Evolutionary conservation across 2,113 vertebrate genomes (phyloP).

Genomic region (Hystrix brachyura): DNA sequence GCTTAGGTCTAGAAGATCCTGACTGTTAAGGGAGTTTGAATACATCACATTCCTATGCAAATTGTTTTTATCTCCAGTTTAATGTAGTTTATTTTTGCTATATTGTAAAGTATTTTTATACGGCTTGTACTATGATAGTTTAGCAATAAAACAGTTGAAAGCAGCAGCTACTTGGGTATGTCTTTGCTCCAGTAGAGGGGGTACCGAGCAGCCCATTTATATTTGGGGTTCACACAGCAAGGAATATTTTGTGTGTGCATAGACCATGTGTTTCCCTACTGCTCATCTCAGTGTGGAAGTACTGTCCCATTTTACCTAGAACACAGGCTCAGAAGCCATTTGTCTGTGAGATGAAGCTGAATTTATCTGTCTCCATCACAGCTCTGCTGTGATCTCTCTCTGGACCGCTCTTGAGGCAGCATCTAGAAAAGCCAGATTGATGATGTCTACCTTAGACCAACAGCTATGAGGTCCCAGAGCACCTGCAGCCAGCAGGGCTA

Average conservation of each 20-base stretch:
- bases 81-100: constrained; percentile 88
- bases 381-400: neutral
- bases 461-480: neutral
- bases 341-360: neutral
- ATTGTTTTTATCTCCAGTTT: constrained; percentile 87
- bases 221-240: fast-evolving
- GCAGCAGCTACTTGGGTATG: constrained; percentile 67
- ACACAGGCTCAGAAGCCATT: neutral
- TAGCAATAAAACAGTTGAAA: constrained; percentile 90
- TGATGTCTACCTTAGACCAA: neutral
- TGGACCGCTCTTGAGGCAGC: neutral
- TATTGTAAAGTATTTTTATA: constrained; percentile 94
- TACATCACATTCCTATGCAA: constrained; percentile 86
- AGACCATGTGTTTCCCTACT: fast-evolving
- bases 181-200: constrained; percentile 40
- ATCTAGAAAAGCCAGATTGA: neutral
- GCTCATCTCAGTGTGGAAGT: fast-evolving
- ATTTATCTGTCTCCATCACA: fast-evolving
- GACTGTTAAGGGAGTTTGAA: constrained; percentile 66
- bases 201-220: fast-evolving
- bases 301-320: fast-evolving
- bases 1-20: constrained; percentile 52
- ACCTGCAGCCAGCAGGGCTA: neutral
- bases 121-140: constrained; percentile 90
- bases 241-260: fast-evolving